Base-by-base conservation (phyloP, 2,797 vertebrate species). In the Rhinophrynus dorsalis region DNA sequence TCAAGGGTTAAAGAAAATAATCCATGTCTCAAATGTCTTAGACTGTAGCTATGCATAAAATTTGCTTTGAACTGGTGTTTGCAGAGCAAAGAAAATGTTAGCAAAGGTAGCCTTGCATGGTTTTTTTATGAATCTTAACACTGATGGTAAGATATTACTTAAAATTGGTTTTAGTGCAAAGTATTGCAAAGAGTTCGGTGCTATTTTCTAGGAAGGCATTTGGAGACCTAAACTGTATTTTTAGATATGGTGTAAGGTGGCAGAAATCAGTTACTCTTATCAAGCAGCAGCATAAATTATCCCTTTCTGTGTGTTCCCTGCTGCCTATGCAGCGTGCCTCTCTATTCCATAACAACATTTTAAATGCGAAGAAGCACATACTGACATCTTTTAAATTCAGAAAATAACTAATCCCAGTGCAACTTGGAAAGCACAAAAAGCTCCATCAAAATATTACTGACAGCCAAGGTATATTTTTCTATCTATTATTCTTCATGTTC, bases 261-360 rank as follows among this genome's bases (percentile, higher is more conserved):
- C 15, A 79, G 33, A 79, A 83, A 63, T n/a, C 51, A 48, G 67
- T 52, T 40, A 66, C 59, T 81, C 67, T 68, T 77, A 62, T 79
- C 79, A 65, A 76, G 67, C 67, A 20, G 18, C 20, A 73, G 67
- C 75, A 60, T 77, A 83, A 87, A 82, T 83, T 76, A 83, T 75
- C 79, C 78, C 77, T 79, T 84, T 82, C 76, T 79, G 59, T 76
- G 77, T 74, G 77, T 81, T 83, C 82, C 82, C 83, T 77, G 68
- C 78, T 84, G 82, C 80, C 83, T 80, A 55, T 63, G 55, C 77
- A 50, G 58, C 77, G 78, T 76, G 78, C 71, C 83, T 79, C 76
- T 84, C 74, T 77, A 72, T 79, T 74, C 56, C 71, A 70, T 21
- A 81, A 68, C 63, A 30, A 38, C 21, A 81, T 15, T 51, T 15